Base-by-base conservation (phyloP, 1,140 invertebrate species). In the Scaptomyza pallida region DNA sequence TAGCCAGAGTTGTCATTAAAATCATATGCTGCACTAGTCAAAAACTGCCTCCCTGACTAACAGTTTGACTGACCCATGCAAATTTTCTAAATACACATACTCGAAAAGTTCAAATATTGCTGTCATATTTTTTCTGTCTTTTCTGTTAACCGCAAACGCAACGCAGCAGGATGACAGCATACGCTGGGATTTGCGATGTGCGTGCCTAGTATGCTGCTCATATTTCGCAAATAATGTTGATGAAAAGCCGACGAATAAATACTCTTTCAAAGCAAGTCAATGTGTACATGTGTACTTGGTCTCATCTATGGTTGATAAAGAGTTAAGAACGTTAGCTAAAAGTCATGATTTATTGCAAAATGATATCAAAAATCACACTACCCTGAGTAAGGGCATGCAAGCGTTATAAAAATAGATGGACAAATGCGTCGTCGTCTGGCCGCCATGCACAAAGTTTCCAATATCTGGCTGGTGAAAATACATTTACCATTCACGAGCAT, bases 1-100 rank as follows among this genome's bases (percentile, higher is more conserved):
- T 59, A 48, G 35, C 50, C 65, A 37, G 56, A 57, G 41, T 33
- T 77, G 60, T 82, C 79, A 77, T 82, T 82, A 82, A 82, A 82
- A 63, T 83, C 78, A 82, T 83, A 83, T 83, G 78, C 35, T 82
- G 64, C 78, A 63, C 17, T 72, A 71, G 79, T 74, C 78, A 81
- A 74, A 81, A 81, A 76, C 77, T 67, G 73, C 52, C 63, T 30
- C 40, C 47, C 45, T 12, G 16, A 9, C 50, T 54, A 26, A 41
- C 48, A 33, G 17, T 6, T 37, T 21, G 56, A 41, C 21, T 48
- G 12, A 52, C 10, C 23, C 45, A 6, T 10, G 47, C 10, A 23
- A 19, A 55, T 12, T 23, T 41, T 56, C 19, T 30, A 51, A 64
- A 50, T 55, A 52, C 13, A 30, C 8, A 30, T 30, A 17, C 23